These are phyloP conservation scores for Iphiclides podalirius DNA, from an alignment of 2,888 invertebrate genomes.

Conservation along the genomic window DNA sequence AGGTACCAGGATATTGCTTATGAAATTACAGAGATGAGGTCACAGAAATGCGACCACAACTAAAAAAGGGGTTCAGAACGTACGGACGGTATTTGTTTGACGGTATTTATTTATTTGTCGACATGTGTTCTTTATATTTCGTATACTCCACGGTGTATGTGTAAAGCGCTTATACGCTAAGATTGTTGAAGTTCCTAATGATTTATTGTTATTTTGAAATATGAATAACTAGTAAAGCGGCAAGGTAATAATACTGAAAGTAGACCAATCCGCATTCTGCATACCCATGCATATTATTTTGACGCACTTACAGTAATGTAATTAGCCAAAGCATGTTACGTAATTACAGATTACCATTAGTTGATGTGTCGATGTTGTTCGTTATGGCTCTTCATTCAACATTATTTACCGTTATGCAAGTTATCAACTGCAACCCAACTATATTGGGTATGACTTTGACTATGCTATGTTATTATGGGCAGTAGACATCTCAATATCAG, in stretches of 20 bases:
- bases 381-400: not conserved
- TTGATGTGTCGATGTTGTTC: not conserved
- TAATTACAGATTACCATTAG: constrained; percentile 15
- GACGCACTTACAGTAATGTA: constrained; percentile 3
- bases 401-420: no score
- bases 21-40: constrained; percentile 16
- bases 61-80: constrained; percentile 2
- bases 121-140: no score
- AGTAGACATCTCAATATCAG: not conserved
- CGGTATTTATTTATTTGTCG: no score
- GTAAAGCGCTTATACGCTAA: no score
- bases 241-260: not conserved
- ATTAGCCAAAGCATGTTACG: constrained; percentile 18
- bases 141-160: no score
- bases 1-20: constrained; percentile 10
- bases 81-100: constrained; percentile 5
- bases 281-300: constrained; percentile 4
- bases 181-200: no score
- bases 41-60: constrained; percentile 12
- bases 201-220: no score
- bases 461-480: not conserved
- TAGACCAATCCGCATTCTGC: constrained; percentile 2
- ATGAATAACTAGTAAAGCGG: no score
- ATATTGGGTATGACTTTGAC: not conserved
- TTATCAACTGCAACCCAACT: not conserved